These are phyloP conservation scores for Melanotaenia pygmaea DNA, from an alignment of 2,797 vertebrate species.

Conservation along the genomic window DNA sequence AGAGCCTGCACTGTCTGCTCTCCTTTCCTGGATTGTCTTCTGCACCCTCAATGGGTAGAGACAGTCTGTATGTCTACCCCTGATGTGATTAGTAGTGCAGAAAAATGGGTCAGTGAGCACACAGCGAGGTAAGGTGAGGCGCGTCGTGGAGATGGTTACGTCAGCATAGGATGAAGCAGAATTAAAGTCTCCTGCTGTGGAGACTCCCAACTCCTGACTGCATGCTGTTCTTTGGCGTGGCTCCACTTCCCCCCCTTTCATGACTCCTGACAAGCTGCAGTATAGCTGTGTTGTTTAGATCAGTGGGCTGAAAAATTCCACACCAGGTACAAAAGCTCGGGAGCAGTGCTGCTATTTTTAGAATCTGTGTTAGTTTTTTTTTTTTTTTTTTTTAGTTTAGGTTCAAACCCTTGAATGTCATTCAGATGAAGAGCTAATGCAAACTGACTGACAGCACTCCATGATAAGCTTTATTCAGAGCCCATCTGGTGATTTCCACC, in stretches of 20 bases:
- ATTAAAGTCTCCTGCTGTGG: constrained; percentile 29
- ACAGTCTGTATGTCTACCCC: constrained; percentile 8
- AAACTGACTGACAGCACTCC: neutral
- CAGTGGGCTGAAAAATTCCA: constrained; percentile 45
- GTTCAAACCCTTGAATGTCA: neutral
- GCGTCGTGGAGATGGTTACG: constrained; percentile 29
- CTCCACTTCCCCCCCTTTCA: constrained; percentile 21
- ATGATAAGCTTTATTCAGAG: neutral
- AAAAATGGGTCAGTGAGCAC: constrained; percentile 58
- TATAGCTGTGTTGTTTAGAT: constrained; percentile 30
- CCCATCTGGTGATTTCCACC: too few species aligned
- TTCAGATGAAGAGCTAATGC: neutral
- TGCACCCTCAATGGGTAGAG: neutral
- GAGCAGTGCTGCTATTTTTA: constrained; percentile 32
- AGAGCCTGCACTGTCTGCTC: constrained; percentile 8
- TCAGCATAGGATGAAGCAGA: constrained; percentile 45
- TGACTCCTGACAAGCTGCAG: constrained; percentile 52
- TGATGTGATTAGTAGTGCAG: constrained; percentile 37
- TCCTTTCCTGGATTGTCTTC: neutral
- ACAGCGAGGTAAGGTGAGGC: constrained; percentile 33
- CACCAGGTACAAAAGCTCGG: constrained; percentile 45
- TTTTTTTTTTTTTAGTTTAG: neutral
- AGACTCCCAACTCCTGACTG: constrained; percentile 24
- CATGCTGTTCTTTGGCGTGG: constrained; percentile 40
- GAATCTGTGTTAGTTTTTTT: constrained; percentile 8